Percentiles rank a stretch among this genome's conserved stretches.
phyloP scores from a whole-genome alignment of 2,888 invertebrate genomes.

The Schizaphis graminum region DNA sequence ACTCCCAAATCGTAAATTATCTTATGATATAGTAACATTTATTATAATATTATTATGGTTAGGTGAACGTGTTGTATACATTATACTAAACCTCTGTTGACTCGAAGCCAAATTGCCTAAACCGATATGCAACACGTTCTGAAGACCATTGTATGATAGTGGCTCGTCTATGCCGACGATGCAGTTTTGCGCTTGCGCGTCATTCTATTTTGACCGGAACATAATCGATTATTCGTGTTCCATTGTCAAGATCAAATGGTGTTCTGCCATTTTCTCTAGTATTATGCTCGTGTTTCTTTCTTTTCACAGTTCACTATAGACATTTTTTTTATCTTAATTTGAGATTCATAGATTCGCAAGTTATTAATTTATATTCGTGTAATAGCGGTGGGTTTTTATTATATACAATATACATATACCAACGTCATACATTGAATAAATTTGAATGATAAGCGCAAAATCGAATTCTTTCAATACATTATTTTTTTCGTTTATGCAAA shows the following conservation, averaged over 20 bases:
- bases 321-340: background rate
- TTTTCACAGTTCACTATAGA: background rate
- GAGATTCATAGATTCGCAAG: background rate
- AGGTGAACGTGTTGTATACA: background rate
- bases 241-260: slow-evolving; percentile 19
- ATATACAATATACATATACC: background rate
- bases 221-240: background rate
- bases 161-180: background rate
- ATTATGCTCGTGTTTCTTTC: background rate
- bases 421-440: slow-evolving; percentile 5
- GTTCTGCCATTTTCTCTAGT: background rate
- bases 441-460: slow-evolving; percentile 25
- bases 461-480: background rate
- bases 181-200: background rate
- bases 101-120: background rate
- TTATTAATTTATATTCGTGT: background rate
- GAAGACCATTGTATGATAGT: background rate
- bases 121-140: background rate
- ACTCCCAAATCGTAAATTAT: background rate
- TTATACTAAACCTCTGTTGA: background rate
- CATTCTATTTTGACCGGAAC: slow-evolving; percentile 14
- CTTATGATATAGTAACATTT: background rate
- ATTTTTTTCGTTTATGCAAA: background rate
- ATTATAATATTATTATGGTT: background rate
- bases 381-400: background rate